Conservation (phyloP, 2,113 vertebrate genomes). For the Noctilio leporinus region DNA sequence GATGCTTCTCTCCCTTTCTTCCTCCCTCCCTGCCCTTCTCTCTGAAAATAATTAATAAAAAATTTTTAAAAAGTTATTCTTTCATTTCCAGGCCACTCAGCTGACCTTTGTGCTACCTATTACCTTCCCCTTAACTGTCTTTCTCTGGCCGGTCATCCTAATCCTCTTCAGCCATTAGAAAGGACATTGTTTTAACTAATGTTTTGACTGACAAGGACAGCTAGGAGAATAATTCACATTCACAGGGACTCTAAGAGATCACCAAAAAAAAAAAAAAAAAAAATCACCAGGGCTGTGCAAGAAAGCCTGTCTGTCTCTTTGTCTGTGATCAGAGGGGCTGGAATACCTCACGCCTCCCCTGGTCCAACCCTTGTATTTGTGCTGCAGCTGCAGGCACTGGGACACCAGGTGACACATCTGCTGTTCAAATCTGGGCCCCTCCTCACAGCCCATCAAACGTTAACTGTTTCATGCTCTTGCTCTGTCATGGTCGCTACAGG, state of each 20-base stretch:
- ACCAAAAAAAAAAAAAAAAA: not conserved
- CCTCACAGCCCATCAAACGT: not conserved
- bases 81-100: not conserved
- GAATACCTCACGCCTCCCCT: not conserved
- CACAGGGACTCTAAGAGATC: not conserved
- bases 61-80: too few species aligned
- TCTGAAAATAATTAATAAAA: too few species aligned
- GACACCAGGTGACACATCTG: not conserved
- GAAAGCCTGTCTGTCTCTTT: constrained; percentile 13
- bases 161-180: not conserved
- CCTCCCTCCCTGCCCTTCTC: too few species aligned
- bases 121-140: not conserved
- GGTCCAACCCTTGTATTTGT: not conserved
- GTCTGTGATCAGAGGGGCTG: not conserved
- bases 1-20: too few species aligned
- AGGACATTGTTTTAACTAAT: not conserved
- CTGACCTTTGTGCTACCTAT: not conserved
- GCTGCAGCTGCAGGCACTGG: not conserved
- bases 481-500: not conserved
- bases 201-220: constrained; percentile 8
- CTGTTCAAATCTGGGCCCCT: not conserved
- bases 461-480: not conserved
- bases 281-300: not conserved
- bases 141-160: not conserved
- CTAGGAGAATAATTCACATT: not conserved